Evolutionary conservation across 2,888 invertebrate species (phyloP), one percentile per base, ranked within the genome.

Genomic region (Neoaliturus tenellus): DNA sequence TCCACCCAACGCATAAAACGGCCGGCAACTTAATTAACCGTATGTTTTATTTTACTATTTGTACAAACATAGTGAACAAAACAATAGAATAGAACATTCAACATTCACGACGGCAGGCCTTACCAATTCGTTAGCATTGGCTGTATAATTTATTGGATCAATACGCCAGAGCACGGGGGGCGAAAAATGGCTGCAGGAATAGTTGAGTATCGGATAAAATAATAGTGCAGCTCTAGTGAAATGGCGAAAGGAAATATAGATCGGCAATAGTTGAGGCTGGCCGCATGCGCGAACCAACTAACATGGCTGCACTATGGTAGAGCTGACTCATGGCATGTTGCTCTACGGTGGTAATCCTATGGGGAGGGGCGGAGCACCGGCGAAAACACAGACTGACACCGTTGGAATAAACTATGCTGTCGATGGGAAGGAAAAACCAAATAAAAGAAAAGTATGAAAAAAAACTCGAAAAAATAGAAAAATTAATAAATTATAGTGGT

Each of bases 221-320:
- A 78, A 78, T 78, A 78, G 78, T 78, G 78, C 31, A 55, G 55
- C 78, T 55, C 51, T 78, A 78, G 78, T 78, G 78, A 78, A 78
- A 78, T 55, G 78, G 78, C 78, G 78, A 78, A 78, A 78, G 78
- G 78, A 78, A 78, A 78, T 78, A 78, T 78, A 78, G 78, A 78
- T 78, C 78, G 78, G 78, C 78, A 55, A 78, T 78, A 78, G 78
- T 78, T 51, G 78, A 33, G 41, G 14, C 17, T 2, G 55, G 10
- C 28, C 78, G 78, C 55, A 55, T 55, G 78, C 78, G 78, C 51
- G 78, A 14, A n/a, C 14, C 17, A 55, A 48, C 78, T 28, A 78
- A 78, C 78, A 78, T 78, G 78, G 78, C 78, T 55, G 33, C 51
- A 51, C 78, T 35, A 55, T 78, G 78, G 55, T 51, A 71, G 71